phyloP scores from a whole-genome alignment of 2,888 invertebrate species.

The Cheilosia urbana region DNA sequence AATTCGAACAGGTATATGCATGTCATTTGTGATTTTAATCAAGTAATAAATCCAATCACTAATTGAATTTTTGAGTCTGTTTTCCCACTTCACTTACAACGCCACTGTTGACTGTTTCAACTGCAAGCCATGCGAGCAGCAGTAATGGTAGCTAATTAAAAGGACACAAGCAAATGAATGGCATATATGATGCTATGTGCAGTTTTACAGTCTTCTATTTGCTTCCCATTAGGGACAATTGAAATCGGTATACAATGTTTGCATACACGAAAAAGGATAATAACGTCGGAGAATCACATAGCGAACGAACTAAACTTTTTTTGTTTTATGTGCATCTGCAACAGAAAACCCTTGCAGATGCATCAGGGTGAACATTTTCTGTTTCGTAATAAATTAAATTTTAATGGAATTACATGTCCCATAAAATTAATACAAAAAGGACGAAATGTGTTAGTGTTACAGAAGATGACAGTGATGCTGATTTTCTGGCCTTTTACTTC shows the following conservation, averaged over 20 bases:
- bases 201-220: constrained; percentile 1
- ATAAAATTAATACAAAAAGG: not conserved
- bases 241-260: constrained; percentile 24
- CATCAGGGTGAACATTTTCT: constrained; percentile 6
- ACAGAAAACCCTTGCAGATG: not conserved
- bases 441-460: not conserved
- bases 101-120: not conserved
- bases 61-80: not conserved
- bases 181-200: not conserved
- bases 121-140: not conserved
- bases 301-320: not conserved
- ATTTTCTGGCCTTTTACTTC: not conserved
- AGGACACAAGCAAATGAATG: constrained; percentile 7
- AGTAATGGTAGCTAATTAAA: constrained; percentile 18
- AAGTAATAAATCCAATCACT: not conserved
- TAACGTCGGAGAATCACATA: not conserved
- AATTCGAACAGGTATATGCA: not conserved
- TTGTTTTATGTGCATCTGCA: not conserved
- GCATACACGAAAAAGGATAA: constrained; percentile 1
- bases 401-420: constrained; percentile 30
- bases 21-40: constrained; percentile 6
- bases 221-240: constrained; percentile 19
- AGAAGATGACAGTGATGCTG: constrained; percentile 2
- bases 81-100: not conserved
- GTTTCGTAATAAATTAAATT: constrained; percentile 24